Conservation (phyloP, 2,888 invertebrate species). For the Gnatocerus cornutus region DNA sequence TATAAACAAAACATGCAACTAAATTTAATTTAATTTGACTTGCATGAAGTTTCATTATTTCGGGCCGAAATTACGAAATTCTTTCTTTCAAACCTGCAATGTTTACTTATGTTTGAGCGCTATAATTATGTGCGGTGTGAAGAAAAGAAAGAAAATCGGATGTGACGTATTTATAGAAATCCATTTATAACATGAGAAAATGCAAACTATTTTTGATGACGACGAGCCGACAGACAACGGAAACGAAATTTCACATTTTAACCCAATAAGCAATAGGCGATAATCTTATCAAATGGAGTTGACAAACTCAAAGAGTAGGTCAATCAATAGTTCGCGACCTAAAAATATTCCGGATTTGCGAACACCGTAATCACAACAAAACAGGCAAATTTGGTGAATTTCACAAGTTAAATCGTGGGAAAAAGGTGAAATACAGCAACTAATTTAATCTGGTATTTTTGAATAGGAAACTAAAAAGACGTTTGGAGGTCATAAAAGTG, state of each 20-base stretch:
- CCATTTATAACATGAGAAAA: constrained; percentile 36
- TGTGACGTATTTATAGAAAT: constrained; percentile 25
- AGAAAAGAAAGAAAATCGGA: constrained; percentile 33
- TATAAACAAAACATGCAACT: constrained; percentile 27
- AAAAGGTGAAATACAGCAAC: too few relatives aligned
- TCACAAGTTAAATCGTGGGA: too few relatives aligned
- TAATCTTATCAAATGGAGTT: neutral
- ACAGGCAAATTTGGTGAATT: too few relatives aligned
- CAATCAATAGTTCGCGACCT: constrained; percentile 11
- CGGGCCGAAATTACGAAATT: neutral
- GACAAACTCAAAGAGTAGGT: neutral
- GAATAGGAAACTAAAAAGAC: too few relatives aligned
- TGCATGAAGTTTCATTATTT: constrained; percentile 26
- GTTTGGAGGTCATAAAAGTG: too few relatives aligned
- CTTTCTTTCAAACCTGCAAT: neutral
- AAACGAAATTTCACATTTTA: neutral
- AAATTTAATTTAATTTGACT: constrained; percentile 22
- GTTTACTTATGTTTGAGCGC: too few relatives aligned
- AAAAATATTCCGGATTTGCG: constrained; percentile 9
- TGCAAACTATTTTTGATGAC: constrained; percentile 33
- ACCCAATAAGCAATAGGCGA: neutral
- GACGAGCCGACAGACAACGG: neutral
- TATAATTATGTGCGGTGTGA: neutral
- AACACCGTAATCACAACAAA: neutral
- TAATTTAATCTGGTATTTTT: too few relatives aligned